Conservation (phyloP, 2,888 invertebrate genomes). For the Andrena fulva region DNA sequence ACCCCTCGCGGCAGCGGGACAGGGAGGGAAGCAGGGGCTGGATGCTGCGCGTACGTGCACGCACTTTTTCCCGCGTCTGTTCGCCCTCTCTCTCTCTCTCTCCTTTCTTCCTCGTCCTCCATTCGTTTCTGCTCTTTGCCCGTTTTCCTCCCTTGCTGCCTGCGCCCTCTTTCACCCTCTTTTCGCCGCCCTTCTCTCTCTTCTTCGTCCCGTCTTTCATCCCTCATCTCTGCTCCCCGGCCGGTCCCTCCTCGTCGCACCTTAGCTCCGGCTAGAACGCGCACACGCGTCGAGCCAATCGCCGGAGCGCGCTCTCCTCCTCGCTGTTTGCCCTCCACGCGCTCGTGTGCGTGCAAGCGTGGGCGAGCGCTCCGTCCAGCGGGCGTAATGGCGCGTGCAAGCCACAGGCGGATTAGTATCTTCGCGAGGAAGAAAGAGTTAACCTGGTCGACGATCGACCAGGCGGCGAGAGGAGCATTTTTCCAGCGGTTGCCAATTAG, state of each 20-base stretch:
- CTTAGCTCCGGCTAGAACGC: conserved; percentile 18
- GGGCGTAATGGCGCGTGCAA: conserved; percentile 62
- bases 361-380: conserved; percentile 48
- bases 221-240: not conserved
- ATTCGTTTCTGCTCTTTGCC: conserved; percentile 5
- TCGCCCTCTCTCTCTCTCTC: conserved; percentile 39
- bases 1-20: conserved; percentile 75
- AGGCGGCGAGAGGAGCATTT: not conserved
- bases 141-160: conserved; percentile 27
- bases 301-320: conserved; percentile 7
- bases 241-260: not conserved
- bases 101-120: conserved; percentile 26
- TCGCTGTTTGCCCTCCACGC: not conserved
- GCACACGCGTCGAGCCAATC: conserved; percentile 48
- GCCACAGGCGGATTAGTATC: conserved; percentile 51
- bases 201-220: conserved; percentile 7
- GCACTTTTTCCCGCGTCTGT: conserved; percentile 68
- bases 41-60: conserved; percentile 59
- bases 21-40: conserved; percentile 38
- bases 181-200: conserved; percentile 15
- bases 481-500: conserved; percentile 43
- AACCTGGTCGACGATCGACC: conserved; percentile 13
- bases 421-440: conserved; percentile 25
- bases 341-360: conserved; percentile 29
- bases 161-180: not conserved